Conservation (phyloP, 2,113 vertebrate genomes). For the Corythaixoides concolor region DNA sequence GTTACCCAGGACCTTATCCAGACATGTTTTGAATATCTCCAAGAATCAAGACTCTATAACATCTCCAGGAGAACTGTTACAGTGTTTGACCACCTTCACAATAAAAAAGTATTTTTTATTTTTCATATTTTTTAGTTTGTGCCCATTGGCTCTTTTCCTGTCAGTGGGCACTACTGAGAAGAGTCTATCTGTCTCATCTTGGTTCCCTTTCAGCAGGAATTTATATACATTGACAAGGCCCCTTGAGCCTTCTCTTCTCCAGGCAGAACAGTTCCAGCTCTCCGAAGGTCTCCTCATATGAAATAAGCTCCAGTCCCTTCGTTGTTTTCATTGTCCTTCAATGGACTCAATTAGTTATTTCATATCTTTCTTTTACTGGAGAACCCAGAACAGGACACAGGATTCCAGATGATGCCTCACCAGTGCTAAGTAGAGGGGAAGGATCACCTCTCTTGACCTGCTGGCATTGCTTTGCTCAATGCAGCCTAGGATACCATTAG, state of each 20-base stretch:
- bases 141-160: background rate
- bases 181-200: background rate
- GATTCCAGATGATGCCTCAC: background rate
- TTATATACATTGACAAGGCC: background rate
- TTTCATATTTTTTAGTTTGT: background rate
- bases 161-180: background rate
- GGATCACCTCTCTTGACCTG: background rate
- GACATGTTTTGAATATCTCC: background rate
- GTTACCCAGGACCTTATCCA: background rate
- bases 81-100: background rate
- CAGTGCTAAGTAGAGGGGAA: background rate
- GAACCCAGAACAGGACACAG: background rate
- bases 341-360: background rate
- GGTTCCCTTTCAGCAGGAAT: background rate
- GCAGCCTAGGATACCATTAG: too few relatives aligned
- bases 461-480: background rate
- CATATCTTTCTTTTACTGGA: background rate
- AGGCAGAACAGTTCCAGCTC: too few relatives aligned
- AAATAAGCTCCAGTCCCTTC: background rate
- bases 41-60: background rate
- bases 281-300: background rate
- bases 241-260: background rate
- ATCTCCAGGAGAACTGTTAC: background rate
- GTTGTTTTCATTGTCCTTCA: background rate
- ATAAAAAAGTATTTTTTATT: background rate